A percentile compares a stretch with the other conserved stretches of the same genome.
Evolutionary conservation across 2,888 invertebrate genomes (phyloP).

Genomic region (Acronicta aceris): DNA sequence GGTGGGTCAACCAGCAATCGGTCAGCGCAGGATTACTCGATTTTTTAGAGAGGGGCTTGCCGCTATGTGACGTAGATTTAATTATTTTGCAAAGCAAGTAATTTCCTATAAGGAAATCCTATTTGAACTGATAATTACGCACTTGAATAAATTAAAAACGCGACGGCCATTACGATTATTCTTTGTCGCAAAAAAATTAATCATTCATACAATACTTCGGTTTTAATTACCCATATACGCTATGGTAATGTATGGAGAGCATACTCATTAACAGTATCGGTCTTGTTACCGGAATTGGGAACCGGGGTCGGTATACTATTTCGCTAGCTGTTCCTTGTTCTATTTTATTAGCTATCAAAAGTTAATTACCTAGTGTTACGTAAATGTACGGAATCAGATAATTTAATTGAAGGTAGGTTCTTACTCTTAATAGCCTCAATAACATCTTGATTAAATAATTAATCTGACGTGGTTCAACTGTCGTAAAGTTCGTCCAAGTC

Average conservation of each 20-base stretch:
- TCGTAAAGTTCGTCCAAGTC: no score
- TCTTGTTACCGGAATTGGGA: slow-evolving; percentile 2
- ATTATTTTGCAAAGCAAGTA: slow-evolving; percentile 1
- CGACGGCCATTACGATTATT: slow-evolving; percentile 6
- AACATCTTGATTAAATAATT: no score
- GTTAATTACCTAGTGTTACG: slow-evolving; percentile 4
- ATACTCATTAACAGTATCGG: background rate
- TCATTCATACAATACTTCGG: slow-evolving; percentile 11
- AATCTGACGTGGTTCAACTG: no score
- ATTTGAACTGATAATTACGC: slow-evolving; percentile 22
- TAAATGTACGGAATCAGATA: no score
- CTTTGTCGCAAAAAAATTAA: slow-evolving; percentile 35
- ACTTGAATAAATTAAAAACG: slow-evolving; percentile 31
- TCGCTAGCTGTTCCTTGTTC: slow-evolving; percentile 5
- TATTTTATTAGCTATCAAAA: slow-evolving; percentile 5
- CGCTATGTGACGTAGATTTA: background rate
- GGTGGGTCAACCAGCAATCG: no score
- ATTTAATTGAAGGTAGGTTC: background rate
- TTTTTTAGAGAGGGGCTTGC: no score
- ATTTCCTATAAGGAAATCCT: slow-evolving; percentile 37
- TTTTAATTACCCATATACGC: slow-evolving; percentile 1
- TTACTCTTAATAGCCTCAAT: background rate
- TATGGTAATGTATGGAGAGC: slow-evolving; percentile 17
- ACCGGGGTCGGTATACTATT: background rate
- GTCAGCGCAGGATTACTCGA: no score